Evolutionary conservation across 2,888 invertebrate genomes (phyloP), one percentile per base, ranked within the genome.

Genomic region (Spisula subtruncata): DNA sequence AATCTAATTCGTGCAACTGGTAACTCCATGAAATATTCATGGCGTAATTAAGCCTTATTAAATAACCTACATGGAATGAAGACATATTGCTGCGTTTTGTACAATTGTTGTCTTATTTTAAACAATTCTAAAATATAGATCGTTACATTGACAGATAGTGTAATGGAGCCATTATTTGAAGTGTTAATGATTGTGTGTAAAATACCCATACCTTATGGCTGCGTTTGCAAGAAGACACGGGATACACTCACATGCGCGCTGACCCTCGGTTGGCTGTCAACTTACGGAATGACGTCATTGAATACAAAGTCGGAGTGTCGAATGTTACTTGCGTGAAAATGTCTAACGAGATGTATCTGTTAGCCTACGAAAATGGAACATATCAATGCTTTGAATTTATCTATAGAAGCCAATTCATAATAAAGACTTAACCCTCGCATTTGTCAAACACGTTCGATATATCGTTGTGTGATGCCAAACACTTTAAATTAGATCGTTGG

Each of bases 401-500:
- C 2, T 81, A 87, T 35, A 87, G 93, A 84, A 92, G 93, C 51
- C 66, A 88, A 81, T 93, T 93, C 4, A 83, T 94, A 20, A 54
- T 95, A 10, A 95, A 95, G 85, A 66, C 95, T 41, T 87, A 90
- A 85, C 90, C 90, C 87, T 95, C 96, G 0, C 81, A 89, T 18
- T 87, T 88, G 41, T 83, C 91, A 16, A 80, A 80, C 0, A 75
- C 81, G 10, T 80, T 90, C 6, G 89, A 93, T 32, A 84, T 89
- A 0, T 87, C 80, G n/a, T 81, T 94, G 10, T 96, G 96, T 85
- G 91, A 93, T 16, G 93, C 93, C 14, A 79, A 32, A 4, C 83
- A 89, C 83, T 87, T 95, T 29, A 81, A 25, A 12, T 85, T 93
- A 75, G 94, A 95, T 60, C 94, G 94, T 6, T 95, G 95, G 95